A percentile compares a stretch with the other conserved stretches of the same genome.
Evolutionary conservation across 2,888 invertebrate species (phyloP).

Genomic region (Philereme transversata): DNA sequence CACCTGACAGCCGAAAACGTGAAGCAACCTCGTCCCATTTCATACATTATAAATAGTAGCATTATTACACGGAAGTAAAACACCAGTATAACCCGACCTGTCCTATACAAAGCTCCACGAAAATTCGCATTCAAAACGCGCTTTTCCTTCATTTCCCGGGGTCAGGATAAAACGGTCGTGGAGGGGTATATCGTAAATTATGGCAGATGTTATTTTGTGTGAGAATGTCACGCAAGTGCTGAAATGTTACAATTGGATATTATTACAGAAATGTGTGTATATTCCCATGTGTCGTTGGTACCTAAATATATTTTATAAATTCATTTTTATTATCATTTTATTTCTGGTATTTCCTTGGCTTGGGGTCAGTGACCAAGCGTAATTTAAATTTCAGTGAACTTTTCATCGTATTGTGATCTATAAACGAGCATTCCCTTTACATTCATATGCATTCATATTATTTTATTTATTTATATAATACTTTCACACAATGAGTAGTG

Average conservation of each 20-base stretch:
- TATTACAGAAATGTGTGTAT: slow-evolving; percentile 21
- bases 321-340: too few relatives aligned
- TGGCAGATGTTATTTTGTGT: slow-evolving; percentile 21
- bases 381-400: too few relatives aligned
- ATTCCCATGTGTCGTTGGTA: too few relatives aligned
- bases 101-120: slow-evolving; percentile 12
- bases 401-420: too few relatives aligned
- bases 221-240: slow-evolving; percentile 23
- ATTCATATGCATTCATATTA: too few relatives aligned
- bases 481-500: too few relatives aligned
- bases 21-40: slow-evolving; percentile 37
- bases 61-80: slow-evolving; percentile 34
- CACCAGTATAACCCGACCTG: slow-evolving; percentile 24
- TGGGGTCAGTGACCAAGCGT: too few relatives aligned
- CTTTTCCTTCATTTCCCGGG: slow-evolving; percentile 17
- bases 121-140: not conserved
- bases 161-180: slow-evolving; percentile 10
- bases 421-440: too few relatives aligned
- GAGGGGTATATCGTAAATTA: slow-evolving; percentile 24
- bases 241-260: slow-evolving; percentile 30
- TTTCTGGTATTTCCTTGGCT: too few relatives aligned
- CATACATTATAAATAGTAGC: slow-evolving; percentile 36
- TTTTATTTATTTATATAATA: too few relatives aligned
- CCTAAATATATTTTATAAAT: too few relatives aligned
- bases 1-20: slow-evolving; percentile 8